phyloP scores from a whole-genome alignment of 2,113 vertebrate genomes.

The Cyanoderma ruficeps region DNA sequence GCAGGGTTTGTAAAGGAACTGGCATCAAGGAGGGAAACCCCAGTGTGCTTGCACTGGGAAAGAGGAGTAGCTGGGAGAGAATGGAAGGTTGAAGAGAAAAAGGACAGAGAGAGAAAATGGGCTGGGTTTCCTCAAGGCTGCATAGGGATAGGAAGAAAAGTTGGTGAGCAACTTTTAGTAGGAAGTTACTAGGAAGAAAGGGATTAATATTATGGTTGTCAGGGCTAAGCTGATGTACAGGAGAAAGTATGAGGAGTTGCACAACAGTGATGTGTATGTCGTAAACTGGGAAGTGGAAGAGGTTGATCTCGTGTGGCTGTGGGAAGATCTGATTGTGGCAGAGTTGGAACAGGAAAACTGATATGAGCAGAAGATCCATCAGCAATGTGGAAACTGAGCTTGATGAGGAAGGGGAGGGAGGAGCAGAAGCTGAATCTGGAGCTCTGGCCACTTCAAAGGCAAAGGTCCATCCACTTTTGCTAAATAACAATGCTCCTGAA shows the following conservation, averaged over 20 bases:
- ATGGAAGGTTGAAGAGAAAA: background rate
- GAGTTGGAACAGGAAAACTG: background rate
- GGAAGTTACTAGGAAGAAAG: background rate
- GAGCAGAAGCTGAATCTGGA: background rate
- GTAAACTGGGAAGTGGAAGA: background rate
- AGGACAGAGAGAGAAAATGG: background rate
- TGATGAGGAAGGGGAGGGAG: background rate
- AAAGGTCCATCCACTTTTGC: background rate
- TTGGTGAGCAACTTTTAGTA: background rate
- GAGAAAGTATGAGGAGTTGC: background rate
- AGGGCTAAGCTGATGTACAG: background rate
- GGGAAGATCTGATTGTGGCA: background rate
- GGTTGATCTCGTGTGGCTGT: background rate
- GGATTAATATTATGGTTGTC: background rate
- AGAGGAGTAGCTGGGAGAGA: background rate
- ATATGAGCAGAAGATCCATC: accelerated
- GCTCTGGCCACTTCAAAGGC: background rate
- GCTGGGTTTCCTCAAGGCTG: background rate
- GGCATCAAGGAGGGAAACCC: background rate
- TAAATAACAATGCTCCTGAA: background rate
- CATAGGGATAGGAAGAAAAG: background rate
- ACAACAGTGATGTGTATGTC: background rate
- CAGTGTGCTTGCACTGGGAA: background rate
- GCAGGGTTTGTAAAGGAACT: background rate
- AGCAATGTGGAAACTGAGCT: background rate